phyloP scores from a whole-genome alignment of 2,888 invertebrate genomes.

The Sepioteuthis lessoniana region DNA sequence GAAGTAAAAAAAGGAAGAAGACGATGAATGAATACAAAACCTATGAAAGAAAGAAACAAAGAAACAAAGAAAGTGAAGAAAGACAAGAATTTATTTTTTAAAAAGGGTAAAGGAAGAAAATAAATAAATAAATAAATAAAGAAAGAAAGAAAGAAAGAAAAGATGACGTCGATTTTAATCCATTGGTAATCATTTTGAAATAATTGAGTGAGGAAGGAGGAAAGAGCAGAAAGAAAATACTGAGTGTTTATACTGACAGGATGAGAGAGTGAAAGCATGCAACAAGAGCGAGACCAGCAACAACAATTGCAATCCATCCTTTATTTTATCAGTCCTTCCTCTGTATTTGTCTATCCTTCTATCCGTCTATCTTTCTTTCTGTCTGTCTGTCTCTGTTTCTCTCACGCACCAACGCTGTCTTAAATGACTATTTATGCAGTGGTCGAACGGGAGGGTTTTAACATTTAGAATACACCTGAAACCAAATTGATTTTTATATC shows the following conservation, averaged over 20 bases:
- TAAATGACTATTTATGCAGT: neutral
- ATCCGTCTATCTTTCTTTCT: neutral
- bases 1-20: neutral
- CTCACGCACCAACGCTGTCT: neutral
- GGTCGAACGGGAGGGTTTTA: neutral
- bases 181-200: no score
- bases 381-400: neutral
- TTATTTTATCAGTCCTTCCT: neutral
- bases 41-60: neutral
- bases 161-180: no score
- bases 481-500: conserved; percentile 21
- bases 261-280: neutral
- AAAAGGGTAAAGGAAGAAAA: neutral
- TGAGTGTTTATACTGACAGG: no score
- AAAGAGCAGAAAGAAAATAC: neutral
- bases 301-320: neutral
- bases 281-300: neutral
- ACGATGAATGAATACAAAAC: no score
- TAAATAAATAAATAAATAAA: neutral
- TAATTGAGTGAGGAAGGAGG: neutral
- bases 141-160: neutral
- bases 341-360: neutral
- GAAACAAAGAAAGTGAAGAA: neutral
- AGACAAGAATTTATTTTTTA: neutral
- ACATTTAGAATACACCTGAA: neutral